Conservation (phyloP, 2,888 invertebrate species). For the Luperina nickerlii region DNA sequence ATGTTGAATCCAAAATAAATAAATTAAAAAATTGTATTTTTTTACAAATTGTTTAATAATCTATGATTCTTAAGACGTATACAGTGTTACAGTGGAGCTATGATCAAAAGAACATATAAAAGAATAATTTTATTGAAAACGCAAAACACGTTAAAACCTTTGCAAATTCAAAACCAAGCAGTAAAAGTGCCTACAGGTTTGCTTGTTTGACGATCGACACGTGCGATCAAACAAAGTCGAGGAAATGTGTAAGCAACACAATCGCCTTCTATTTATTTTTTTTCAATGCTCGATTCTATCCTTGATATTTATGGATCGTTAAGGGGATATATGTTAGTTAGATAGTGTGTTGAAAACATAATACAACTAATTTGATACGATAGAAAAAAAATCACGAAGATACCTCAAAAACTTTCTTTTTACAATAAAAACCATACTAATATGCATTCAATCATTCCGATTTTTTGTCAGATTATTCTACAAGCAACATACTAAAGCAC, state of each 20-base stretch:
- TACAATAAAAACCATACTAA: no score
- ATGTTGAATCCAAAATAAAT: conserved; percentile 44
- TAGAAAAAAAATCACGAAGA: no score
- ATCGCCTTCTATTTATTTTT: background rate
- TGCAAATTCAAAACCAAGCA: conserved; percentile 43
- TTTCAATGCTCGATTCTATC: background rate
- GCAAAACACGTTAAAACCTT: conserved; percentile 13
- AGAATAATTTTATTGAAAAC: conserved; percentile 29
- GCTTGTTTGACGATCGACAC: conserved; percentile 8
- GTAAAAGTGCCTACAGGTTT: conserved; percentile 7
- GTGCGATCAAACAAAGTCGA: background rate
- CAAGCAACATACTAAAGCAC: no score
- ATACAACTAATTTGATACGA: no score
- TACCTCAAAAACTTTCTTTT: no score
- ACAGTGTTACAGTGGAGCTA: conserved; percentile 48
- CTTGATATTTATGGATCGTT: no score
- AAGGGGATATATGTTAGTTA: no score
- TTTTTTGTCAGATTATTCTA: no score
- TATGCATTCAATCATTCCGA: no score
- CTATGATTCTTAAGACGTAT: conserved; percentile 26
- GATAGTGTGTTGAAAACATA: no score
- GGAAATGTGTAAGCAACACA: background rate
- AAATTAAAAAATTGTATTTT: conserved; percentile 5
- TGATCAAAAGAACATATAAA: conserved; percentile 30
- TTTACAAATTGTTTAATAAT: conserved; percentile 25